Conservation (phyloP, 2,888 invertebrate genomes). For the Trissoscelio sp. region DNA sequence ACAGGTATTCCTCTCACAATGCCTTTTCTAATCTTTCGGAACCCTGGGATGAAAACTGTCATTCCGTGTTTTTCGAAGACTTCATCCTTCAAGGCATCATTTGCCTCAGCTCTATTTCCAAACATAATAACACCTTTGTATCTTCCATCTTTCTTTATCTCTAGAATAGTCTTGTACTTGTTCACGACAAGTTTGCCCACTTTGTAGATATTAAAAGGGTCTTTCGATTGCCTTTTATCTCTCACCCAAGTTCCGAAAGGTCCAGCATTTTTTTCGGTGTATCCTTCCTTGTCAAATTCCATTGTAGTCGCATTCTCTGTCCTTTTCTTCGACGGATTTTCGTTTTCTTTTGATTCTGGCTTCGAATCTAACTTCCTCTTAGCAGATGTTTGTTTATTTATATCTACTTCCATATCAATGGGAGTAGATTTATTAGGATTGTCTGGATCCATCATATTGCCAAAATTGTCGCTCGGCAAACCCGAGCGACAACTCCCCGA, state of each 20-base stretch:
- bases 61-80: constrained; percentile 1
- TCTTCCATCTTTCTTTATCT: constrained; percentile 32
- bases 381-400: no score
- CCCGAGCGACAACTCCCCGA: no score
- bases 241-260: neutral
- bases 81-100: constrained; percentile 7
- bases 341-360: no score
- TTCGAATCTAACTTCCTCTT: no score
- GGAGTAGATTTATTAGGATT: no score
- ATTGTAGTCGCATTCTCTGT: no score
- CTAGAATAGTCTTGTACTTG: neutral
- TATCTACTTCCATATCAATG: no score
- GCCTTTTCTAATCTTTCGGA: constrained; percentile 6
- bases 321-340: no score
- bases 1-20: constrained; percentile 21
- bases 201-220: neutral
- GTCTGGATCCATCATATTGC: no score
- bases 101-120: constrained; percentile 31
- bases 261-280: neutral
- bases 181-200: neutral
- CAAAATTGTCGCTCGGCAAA: no score
- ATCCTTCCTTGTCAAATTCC: neutral
- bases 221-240: neutral
- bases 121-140: constrained; percentile 33
- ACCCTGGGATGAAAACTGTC: constrained; percentile 24